Percentiles rank a stretch among this genome's conserved stretches.
These are phyloP conservation scores for Microplitis demolitor DNA, from an alignment of 1,140 invertebrate species.

Conservation along the genomic window DNA sequence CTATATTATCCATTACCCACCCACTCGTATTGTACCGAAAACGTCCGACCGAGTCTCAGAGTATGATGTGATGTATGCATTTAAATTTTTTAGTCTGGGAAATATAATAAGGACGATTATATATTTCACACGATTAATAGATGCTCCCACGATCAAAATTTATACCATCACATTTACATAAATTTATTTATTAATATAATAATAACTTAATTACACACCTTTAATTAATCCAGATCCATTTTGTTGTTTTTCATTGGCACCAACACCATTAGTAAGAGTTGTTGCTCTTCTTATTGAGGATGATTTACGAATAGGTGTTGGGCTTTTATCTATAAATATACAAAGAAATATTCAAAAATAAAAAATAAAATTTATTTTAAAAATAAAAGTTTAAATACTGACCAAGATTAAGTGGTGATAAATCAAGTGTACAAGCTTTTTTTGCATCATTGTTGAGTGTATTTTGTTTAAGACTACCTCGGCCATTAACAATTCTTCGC, in stretches of 20 bases:
- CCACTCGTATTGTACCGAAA: neutral
- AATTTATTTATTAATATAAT: neutral
- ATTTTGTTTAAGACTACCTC: slow-evolving; percentile 36
- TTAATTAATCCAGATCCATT: slow-evolving; percentile 6
- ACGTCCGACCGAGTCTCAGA: neutral
- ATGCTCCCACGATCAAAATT: neutral
- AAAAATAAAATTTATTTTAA: neutral
- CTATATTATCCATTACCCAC: neutral
- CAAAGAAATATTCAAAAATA: neutral
- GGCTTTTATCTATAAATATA: slow-evolving; percentile 46
- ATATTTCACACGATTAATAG: no score
- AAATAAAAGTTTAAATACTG: slow-evolving; percentile 28
- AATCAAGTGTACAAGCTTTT: slow-evolving; percentile 49
- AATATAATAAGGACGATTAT: neutral
- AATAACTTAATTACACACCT: neutral
- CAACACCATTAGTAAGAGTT: slow-evolving; percentile 16
- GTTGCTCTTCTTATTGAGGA: slow-evolving; percentile 38
- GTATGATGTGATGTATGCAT: no score
- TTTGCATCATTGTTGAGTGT: slow-evolving; percentile 51
- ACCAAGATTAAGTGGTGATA: slow-evolving; percentile 52
- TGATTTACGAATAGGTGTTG: slow-evolving; percentile 41
- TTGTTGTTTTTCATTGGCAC: slow-evolving; percentile 12
- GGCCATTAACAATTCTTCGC: slow-evolving; percentile 47
- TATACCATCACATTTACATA: neutral
- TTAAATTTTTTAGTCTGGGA: neutral